These are phyloP conservation scores for Oryzias dopingdopingensis DNA, from an alignment of 2,797 vertebrate genomes.

Conservation along the genomic window DNA sequence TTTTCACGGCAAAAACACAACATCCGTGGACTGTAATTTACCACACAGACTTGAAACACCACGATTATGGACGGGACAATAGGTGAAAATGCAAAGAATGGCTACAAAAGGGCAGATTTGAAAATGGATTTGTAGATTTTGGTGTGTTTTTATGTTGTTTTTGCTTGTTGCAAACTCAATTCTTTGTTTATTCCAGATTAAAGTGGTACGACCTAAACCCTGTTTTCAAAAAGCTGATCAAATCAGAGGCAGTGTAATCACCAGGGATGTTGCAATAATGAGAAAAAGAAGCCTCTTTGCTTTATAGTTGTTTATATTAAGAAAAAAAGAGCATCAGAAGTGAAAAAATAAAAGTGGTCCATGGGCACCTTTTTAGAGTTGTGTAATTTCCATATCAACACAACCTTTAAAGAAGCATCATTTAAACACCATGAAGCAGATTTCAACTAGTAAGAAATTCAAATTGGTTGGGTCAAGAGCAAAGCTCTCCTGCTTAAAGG, in stretches of 20 bases:
- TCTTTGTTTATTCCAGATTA: slow-evolving; percentile 5
- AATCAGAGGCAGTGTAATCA: neutral
- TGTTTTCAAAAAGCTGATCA: neutral
- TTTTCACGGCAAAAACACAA: neutral
- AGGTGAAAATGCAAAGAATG: slow-evolving; percentile 12
- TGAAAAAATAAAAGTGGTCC: neutral
- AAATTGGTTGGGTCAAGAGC: slow-evolving; percentile 15
- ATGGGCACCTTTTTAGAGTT: too few relatives aligned
- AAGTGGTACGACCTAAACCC: slow-evolving; percentile 1
- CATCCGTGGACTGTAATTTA: slow-evolving; percentile 16
- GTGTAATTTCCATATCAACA: slow-evolving; percentile 21
- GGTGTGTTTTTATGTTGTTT: neutral
- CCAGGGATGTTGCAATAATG: slow-evolving; percentile 7
- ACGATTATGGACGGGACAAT: slow-evolving; percentile 18
- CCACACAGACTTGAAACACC: slow-evolving; percentile 7
- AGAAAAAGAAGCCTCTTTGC: slow-evolving; percentile 3
- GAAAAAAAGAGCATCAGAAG: neutral
- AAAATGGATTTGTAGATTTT: neutral
- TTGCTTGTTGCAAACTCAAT: slow-evolving; percentile 1
- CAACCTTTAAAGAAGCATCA: slow-evolving; percentile 34
- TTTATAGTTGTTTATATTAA: neutral
- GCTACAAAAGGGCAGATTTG: slow-evolving; percentile 6
- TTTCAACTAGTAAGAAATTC: neutral
- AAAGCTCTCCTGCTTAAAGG: slow-evolving; percentile 2
- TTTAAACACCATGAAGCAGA: neutral